Percentiles rank a stretch among this genome's conserved stretches.
Evolutionary conservation across 2,888 invertebrate species (phyloP).

Genomic region (Mythimna impura): DNA sequence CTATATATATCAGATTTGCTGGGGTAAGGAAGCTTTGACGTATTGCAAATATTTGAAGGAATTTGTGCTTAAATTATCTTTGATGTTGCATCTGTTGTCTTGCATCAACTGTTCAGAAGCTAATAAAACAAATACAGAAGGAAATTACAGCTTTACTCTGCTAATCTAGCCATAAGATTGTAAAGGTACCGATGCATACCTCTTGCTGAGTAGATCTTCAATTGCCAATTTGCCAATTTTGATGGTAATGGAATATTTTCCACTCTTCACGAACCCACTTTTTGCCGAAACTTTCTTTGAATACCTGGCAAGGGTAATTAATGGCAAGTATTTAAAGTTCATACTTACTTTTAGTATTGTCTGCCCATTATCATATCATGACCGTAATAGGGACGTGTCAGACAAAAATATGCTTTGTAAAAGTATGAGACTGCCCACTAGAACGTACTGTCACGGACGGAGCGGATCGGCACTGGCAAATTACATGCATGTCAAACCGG

Average conservation of each 20-base stretch:
- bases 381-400: no score
- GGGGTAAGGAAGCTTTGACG: neutral
- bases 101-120: neutral
- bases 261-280: neutral
- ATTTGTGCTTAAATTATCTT: neutral
- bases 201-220: neutral
- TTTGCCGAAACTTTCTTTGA: conserved; percentile 8
- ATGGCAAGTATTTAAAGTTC: neutral
- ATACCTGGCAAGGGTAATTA: conserved; percentile 1
- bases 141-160: neutral
- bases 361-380: no score
- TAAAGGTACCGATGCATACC: neutral
- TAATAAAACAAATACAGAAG: neutral
- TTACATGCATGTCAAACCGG: no score
- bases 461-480: no score
- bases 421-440: no score
- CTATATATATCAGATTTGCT: neutral
- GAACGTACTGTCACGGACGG: no score
- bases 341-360: neutral
- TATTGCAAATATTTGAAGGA: neutral
- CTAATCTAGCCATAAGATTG: no score
- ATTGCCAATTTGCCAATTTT: neutral
- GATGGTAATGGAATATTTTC: no score
- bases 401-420: no score
- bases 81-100: neutral